Evolutionary conservation across 2,113 vertebrate genomes (phyloP), one percentile per base, ranked within the genome.

Genomic region (Anarhynchus alexandrinus): DNA sequence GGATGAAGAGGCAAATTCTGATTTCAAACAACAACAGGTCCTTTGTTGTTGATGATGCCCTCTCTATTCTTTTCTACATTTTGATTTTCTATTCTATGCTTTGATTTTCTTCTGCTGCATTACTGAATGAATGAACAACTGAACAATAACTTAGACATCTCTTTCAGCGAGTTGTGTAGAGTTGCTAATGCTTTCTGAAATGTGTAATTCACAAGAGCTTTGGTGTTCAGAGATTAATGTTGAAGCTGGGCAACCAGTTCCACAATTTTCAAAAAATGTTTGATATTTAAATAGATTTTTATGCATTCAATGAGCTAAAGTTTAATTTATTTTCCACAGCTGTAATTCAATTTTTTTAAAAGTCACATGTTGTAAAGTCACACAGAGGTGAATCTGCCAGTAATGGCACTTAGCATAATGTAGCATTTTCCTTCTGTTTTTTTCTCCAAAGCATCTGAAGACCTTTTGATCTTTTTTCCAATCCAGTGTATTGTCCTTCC

Each of bases 391-490:
- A 94, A 82, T 66, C 32, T 79, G n/a, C 30, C 74, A 73, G 64
- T 57, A 89, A 77, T 5, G 45, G 54, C 59, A 76, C 10, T 77
- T 86, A 76, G 23, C 57, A 43, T 57, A 89, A 93, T 18, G 45
- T 17, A 82, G 7, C 11, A 81, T 93, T 94, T 95, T 66, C 2
- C 52, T 69, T 59, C 43, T 64, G 17, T 64, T 78, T 88, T 88
- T 85, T 78, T 57, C n/a, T 92, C 40, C 34, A 79, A 67, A 36
- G 72, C 32, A 80, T 82, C 61, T 77, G 27, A 84, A 95, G 62
- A 80, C 36, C 38, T 93, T 89, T 78, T 84, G 82, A 55, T 79
- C 81, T 95, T 67, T 93, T 58, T 89, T 93, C 61, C 64, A 90
- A 45, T 54, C 26, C 12, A 42, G 20, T 45, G 21, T 69, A 55